These are phyloP conservation scores for Nansenia antarctica DNA, from an alignment of 2,113 vertebrate species.

Conservation along the genomic window DNA sequence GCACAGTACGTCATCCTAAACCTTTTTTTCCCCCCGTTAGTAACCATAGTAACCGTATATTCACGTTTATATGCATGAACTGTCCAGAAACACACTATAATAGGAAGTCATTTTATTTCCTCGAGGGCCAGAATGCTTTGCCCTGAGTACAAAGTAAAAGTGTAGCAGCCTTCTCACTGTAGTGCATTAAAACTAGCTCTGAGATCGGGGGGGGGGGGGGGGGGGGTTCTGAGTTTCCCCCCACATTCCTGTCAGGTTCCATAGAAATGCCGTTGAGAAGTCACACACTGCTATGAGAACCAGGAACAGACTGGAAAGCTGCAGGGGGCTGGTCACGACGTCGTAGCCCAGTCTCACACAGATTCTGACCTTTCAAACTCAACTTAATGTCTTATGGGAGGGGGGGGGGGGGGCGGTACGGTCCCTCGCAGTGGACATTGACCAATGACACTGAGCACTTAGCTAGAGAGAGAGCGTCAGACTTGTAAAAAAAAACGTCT, in stretches of 20 bases:
- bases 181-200: neutral
- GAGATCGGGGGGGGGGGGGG: neutral
- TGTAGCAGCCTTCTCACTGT: neutral
- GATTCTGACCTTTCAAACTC: neutral
- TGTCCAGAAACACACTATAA: too few species aligned
- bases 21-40: too few species aligned
- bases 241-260: constrained; percentile 31
- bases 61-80: too few species aligned
- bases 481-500: too few species aligned
- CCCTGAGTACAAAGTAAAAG: neutral
- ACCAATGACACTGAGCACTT: neutral
- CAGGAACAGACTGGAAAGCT: neutral
- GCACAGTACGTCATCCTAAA: too few species aligned
- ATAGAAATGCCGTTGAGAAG: constrained; percentile 22
- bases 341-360: neutral
- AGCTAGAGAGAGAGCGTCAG: neutral
- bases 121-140: neutral
- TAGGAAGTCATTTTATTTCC: too few species aligned
- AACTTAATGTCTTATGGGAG: neutral
- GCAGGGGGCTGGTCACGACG: neutral
- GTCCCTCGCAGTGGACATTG: neutral
- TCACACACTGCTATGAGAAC: constrained; percentile 12
- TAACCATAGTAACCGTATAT: too few species aligned
- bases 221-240: neutral
- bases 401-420: too few species aligned